Evolutionary conservation across 2,797 vertebrate species (phyloP).

Genomic region (Helicolenus hilgendorfi): DNA sequence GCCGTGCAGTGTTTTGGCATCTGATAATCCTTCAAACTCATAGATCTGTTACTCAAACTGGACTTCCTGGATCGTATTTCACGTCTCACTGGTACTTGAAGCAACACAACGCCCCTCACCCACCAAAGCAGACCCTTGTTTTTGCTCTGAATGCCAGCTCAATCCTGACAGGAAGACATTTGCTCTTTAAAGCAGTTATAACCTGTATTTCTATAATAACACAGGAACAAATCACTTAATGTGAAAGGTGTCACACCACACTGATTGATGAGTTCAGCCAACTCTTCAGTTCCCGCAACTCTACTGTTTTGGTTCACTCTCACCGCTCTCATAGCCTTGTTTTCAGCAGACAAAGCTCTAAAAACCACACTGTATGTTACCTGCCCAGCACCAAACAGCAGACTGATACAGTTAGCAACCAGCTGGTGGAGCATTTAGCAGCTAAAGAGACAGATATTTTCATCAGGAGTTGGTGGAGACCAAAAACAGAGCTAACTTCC

Average conservation of each 20-base stretch:
- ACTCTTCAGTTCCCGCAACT: background rate
- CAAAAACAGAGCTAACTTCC: background rate
- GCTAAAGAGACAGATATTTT: background rate
- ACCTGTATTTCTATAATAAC: background rate
- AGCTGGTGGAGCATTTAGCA: background rate
- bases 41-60: background rate
- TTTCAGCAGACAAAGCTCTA: background rate
- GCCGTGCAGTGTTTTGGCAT: background rate
- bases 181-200: background rate
- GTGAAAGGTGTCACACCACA: background rate
- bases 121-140: background rate
- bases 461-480: background rate
- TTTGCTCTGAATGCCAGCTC: background rate
- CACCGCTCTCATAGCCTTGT: background rate
- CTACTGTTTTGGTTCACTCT: background rate
- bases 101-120: background rate
- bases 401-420: background rate
- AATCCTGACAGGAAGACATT: background rate
- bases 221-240: background rate
- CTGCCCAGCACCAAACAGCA: background rate
- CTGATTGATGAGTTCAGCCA: background rate
- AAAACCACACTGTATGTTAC: no score
- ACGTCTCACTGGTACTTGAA: background rate
- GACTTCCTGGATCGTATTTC: conserved; percentile 8
- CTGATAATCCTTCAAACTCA: background rate